These are phyloP conservation scores for Ochlodes sylvanus DNA, from an alignment of 2,888 invertebrate genomes.

Conservation along the genomic window DNA sequence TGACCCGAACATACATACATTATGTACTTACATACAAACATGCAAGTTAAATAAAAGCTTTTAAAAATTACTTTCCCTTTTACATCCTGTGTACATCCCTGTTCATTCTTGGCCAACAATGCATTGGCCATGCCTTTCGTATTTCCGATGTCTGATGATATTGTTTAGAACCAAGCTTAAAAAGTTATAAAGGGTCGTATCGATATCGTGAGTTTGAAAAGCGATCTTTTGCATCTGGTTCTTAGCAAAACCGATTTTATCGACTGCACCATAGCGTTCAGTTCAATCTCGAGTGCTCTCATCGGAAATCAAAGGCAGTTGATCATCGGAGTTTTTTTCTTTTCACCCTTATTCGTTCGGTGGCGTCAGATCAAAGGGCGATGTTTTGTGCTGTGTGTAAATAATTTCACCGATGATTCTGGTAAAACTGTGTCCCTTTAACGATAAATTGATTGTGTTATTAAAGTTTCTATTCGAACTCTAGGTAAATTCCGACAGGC, in stretches of 20 bases:
- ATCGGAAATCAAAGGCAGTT: constrained; percentile 26
- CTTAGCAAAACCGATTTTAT: constrained; percentile 2
- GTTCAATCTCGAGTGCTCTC: neutral
- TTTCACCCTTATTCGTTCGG: neutral
- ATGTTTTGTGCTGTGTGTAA: constrained; percentile 1
- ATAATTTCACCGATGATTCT: constrained; percentile 3
- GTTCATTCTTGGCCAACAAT: too few species aligned
- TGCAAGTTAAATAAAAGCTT: too few species aligned
- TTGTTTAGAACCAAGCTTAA: neutral
- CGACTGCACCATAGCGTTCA: neutral
- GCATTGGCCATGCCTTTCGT: too few species aligned
- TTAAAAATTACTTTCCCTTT: too few species aligned
- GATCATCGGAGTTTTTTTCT: constrained; percentile 8
- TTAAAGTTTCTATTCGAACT: neutral
- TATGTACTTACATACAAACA: too few species aligned
- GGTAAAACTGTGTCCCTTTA: constrained; percentile 10
- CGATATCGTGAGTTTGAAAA: neutral
- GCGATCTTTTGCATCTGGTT: neutral
- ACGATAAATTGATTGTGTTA: neutral
- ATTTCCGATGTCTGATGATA: too few species aligned
- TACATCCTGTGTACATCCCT: too few species aligned
- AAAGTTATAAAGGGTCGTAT: neutral
- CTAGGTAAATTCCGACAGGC: too few species aligned
- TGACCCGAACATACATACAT: too few species aligned
- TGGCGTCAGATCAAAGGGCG: constrained; percentile 30